Evolutionary conservation across 2,113 vertebrate species (phyloP), one percentile per base, ranked within the genome.

Genomic region (Thamnophis sirtalis): DNA sequence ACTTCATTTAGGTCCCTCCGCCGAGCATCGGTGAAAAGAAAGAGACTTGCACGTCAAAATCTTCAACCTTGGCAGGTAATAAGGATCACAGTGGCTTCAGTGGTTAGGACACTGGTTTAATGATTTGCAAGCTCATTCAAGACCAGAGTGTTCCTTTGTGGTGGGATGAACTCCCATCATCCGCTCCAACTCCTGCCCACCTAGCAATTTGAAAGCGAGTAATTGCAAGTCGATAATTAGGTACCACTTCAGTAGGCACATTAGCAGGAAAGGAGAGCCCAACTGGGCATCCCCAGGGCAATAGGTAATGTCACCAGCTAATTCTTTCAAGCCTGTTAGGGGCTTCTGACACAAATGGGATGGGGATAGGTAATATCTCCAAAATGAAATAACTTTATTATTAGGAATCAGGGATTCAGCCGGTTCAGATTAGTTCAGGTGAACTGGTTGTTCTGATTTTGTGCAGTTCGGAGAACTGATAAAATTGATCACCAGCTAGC

Each of bases 21-120:
- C 9, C 28, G 19, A 54, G 5, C 26, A 49, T 24, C 0, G 1
- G 2, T 9, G 1, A 33, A 7, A 3, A 24, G 19, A 11, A 21
- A 1, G 10, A 2, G 1, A 33, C 2, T 3, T 0, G n/a, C 5
- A 17, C 5, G 1, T 51, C 51, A 28, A 22, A 28, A 10, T 58
- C 33, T 88, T 22, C 87, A 58, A 56, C 51, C 54, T 22, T 88
- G 53, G 54, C 28, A 87, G 86, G 86, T 87, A 87, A 87, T 55
- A 56, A 56, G 55, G 21, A 56, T 56, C 5, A 22, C 22, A 6
- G 55, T 56, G 55, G 55, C 19, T 56, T 6, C 21, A 0, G 21
- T 56, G 21, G 21, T 22, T 22, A 8, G 55, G 55, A 22, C 6
- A 56, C 6, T 56, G 55, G 55, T 1, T 7, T 56, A 21, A 56